Evolutionary conservation across 2,797 vertebrate species (phyloP).

Genomic region (Parotocinclus haroldoi): DNA sequence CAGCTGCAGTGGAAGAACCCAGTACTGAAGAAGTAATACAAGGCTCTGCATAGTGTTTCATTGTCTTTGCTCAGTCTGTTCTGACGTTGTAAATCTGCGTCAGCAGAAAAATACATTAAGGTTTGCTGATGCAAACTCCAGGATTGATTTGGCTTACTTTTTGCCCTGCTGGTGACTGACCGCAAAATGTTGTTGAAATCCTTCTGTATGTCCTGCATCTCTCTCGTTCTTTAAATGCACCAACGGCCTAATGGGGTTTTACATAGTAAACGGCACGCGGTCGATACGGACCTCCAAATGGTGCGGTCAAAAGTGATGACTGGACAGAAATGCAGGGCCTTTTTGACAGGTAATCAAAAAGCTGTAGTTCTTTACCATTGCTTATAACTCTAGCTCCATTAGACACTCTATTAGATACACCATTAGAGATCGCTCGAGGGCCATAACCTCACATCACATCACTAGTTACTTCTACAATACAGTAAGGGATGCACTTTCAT

Average conservation of each 20-base stretch:
- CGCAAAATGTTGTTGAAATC: too few relatives aligned
- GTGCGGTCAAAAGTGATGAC: background rate
- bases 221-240: background rate
- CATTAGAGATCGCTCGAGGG: conserved; percentile 12
- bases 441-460: conserved; percentile 13
- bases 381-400: conserved; percentile 30
- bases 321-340: background rate
- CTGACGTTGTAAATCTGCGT: too few relatives aligned
- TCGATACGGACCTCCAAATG: background rate
- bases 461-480: background rate
- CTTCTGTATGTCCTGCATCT: too few relatives aligned
- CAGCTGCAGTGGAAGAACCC: too few relatives aligned
- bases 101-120: too few relatives aligned
- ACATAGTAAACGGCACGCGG: background rate
- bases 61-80: too few relatives aligned
- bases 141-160: too few relatives aligned
- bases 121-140: too few relatives aligned
- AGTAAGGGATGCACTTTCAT: background rate
- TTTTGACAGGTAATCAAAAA: background rate
- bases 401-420: conserved; percentile 17
- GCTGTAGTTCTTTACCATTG: conserved; percentile 30
- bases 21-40: too few relatives aligned
- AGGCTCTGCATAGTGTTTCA: too few relatives aligned
- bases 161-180: too few relatives aligned
- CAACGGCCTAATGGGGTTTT: background rate